Evolutionary conservation across 2,797 vertebrate genomes (phyloP).

Genomic region (Myotis myotis): DNA sequence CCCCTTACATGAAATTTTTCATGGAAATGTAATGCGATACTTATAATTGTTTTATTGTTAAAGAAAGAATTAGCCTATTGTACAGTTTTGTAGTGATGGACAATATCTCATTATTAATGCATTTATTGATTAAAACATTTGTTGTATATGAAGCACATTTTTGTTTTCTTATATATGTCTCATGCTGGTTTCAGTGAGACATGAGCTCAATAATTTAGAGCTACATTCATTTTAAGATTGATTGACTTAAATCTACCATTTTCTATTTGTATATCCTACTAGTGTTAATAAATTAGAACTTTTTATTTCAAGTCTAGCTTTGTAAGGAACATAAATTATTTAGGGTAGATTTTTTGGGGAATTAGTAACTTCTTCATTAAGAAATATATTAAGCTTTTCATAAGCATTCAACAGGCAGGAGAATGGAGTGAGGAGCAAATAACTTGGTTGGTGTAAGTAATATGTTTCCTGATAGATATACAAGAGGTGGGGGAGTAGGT

Average conservation of each 20-base stretch:
- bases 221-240: neutral
- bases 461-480: neutral
- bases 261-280: neutral
- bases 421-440: neutral
- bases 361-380: neutral
- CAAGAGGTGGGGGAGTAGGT: neutral
- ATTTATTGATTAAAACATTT: constrained; percentile 39
- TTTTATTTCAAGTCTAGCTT: constrained; percentile 9
- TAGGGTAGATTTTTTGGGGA: neutral
- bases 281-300: neutral
- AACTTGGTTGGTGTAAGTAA: neutral
- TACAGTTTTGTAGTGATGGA: neutral
- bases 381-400: neutral
- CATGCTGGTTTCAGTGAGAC: neutral
- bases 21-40: constrained; percentile 26
- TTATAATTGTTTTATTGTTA: constrained; percentile 62
- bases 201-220: neutral
- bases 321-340: neutral
- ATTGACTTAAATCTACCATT: neutral
- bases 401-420: neutral
- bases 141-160: constrained; percentile 24
- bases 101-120: constrained; percentile 54
- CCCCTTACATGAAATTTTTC: constrained; percentile 19
- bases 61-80: constrained; percentile 40
- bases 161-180: neutral